Percentiles rank a stretch among this genome's conserved stretches.
These are phyloP conservation scores for Mesorhabditis spiculigera DNA, from an alignment of 2,888 invertebrate species.

Conservation along the genomic window DNA sequence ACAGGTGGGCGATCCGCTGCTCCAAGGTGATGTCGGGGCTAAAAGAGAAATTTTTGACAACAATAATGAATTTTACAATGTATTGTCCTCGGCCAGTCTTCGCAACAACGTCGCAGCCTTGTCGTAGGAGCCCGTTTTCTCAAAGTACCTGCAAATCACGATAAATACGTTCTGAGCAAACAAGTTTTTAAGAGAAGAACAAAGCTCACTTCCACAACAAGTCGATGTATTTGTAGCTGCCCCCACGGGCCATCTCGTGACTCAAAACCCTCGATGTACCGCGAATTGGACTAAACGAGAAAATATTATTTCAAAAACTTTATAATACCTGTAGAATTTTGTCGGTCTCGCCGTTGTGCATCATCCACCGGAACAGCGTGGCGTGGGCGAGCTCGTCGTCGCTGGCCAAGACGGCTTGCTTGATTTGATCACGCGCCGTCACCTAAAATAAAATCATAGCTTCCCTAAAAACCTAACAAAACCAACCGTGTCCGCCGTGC, in stretches of 20 bases:
- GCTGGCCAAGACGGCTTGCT: constrained; percentile 62
- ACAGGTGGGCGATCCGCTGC: constrained; percentile 83
- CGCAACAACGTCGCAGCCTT: constrained; percentile 85
- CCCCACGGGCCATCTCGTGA: constrained; percentile 52
- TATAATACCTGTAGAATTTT: constrained; percentile 31
- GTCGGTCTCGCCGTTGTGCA: constrained; percentile 39
- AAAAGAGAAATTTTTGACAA: constrained; percentile 41
- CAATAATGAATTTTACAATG: neutral
- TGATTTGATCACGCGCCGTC: constrained; percentile 65
- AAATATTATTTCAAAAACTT: constrained; percentile 10
- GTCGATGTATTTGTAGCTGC: constrained; percentile 65
- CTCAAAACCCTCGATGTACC: constrained; percentile 77
- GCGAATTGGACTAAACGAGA: constrained; percentile 61
- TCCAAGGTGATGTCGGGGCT: constrained; percentile 74
- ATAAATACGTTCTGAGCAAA: neutral
- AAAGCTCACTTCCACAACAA: constrained; percentile 81
- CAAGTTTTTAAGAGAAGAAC: neutral
- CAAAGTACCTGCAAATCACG: constrained; percentile 68
- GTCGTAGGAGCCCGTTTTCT: constrained; percentile 81
- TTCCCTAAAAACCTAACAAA: constrained; percentile 3
- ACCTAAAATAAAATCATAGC: constrained; percentile 6
- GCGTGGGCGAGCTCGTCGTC: constrained; percentile 85
- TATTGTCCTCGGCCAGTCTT: constrained; percentile 72
- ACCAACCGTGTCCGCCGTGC: neutral
- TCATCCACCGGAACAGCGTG: constrained; percentile 70